Evolutionary conservation across 64 coral and sea anemone species (phyloP), one percentile per base, ranked within the genome.

Genomic region (Actinia tenebrosa): DNA sequence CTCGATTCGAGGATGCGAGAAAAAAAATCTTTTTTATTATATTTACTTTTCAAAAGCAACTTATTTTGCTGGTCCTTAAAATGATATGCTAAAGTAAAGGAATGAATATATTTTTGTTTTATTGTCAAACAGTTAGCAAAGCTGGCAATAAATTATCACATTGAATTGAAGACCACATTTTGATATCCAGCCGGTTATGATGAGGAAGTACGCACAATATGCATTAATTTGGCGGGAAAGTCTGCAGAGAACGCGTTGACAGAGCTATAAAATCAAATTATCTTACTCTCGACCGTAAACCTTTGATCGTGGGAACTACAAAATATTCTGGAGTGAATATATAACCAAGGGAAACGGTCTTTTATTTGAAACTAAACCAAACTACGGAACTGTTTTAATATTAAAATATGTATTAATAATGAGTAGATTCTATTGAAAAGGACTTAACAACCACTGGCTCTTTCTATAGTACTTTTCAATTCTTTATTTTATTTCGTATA

Each of bases 211-310:
- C 63, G 63, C n/a, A 75, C 69, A 75, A 30, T 30, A 75, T 37
- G 26, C 23, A 13, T 66, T 66, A 66, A 23, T 23, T 20, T 25
- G 19, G 63, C 19, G 19, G 63, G 63, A 66, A 66, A 66, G 42
- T 75, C 69, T 30, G 25, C 7, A 26, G 25, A n/a, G n/a, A 75
- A 42, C 10, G 69, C 26, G 69, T 27, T 75, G 69, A 75, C 69
- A 42, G 69, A 75, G 42, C 15, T 75, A 75, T 30, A 11, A 75
- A 75, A 75, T 75, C 69, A 75, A 75, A 75, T 75, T 75, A 75
- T 75, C 69, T 75, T 26, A 75, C 20, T 75, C 19, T 75, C 15
- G 10, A 25, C 69, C 8, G 15, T 42, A 3, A 30, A 72, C n/a
- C 63, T 20, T 75, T 13, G 13, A 25, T 11, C 69, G 69, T 75